Conservation (phyloP, 2,888 invertebrate genomes). For the Lepidochrysops patricia region DNA sequence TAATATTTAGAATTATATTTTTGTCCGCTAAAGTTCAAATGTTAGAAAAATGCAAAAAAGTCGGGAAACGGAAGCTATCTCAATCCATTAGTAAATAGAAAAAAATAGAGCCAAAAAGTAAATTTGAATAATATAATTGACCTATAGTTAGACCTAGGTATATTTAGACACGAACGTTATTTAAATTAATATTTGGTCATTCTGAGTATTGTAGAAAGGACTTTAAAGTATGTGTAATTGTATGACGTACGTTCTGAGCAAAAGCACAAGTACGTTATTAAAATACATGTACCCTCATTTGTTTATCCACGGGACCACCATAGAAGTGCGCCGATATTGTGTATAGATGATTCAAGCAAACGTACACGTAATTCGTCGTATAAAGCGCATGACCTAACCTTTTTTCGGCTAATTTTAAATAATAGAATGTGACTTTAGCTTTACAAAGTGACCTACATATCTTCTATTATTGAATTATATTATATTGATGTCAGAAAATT, state of each 20-base stretch:
- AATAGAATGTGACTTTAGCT: background rate
- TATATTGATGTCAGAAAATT: background rate
- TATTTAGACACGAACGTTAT: background rate
- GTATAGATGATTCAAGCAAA: background rate
- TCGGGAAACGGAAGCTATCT: background rate
- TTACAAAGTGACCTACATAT: constrained; percentile 5
- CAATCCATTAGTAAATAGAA: background rate
- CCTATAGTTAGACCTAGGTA: background rate
- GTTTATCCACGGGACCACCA: background rate
- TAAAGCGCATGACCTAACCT: constrained; percentile 1
- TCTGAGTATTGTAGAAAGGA: background rate
- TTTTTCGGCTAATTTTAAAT: constrained; percentile 9
- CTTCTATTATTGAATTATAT: background rate
- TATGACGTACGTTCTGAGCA: background rate
- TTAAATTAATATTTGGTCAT: background rate
- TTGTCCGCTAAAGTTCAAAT: background rate
- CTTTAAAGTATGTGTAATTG: background rate
- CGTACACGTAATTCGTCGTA: constrained; percentile 6
- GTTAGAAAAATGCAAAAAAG: background rate
- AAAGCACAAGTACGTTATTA: background rate
- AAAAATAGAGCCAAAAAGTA: too few species aligned
- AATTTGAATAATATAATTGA: background rate
- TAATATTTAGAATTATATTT: too few species aligned
- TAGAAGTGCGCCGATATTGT: background rate
- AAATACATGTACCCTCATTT: background rate